phyloP scores from a whole-genome alignment of 2,888 invertebrate genomes.

The Apodemia zela region DNA sequence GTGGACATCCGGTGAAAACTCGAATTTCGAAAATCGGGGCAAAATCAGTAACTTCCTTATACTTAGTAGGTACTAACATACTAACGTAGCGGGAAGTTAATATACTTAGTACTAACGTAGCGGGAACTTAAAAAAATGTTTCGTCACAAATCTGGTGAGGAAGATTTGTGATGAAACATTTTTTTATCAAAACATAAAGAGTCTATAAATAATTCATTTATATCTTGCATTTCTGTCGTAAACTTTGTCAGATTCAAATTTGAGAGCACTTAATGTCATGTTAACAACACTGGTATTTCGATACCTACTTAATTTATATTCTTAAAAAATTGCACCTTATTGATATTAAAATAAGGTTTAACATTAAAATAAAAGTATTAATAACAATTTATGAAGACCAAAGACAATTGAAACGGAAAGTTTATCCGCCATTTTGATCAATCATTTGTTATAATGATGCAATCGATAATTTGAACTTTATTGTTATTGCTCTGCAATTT shows the following conservation, averaged over 20 bases:
- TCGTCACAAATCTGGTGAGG: not conserved
- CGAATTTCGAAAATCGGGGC: too few species aligned
- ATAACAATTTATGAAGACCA: not conserved
- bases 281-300: slow-evolving; percentile 31
- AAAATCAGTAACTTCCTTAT: too few species aligned
- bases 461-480: not conserved
- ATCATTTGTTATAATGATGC: not conserved
- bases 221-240: not conserved
- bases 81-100: too few species aligned
- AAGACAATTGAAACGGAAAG: slow-evolving; percentile 6
- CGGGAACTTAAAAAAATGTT: too few species aligned
- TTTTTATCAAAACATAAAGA: too few species aligned
- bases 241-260: slow-evolving; percentile 34
- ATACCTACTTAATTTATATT: not conserved
- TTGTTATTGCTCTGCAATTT: not conserved
- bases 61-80: too few species aligned
- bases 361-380: not conserved
- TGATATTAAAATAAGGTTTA: not conserved
- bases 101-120: too few species aligned
- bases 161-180: too few species aligned
- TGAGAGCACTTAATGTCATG: slow-evolving; percentile 54
- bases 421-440: not conserved
- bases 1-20: too few species aligned
- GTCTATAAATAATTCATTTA: slow-evolving; percentile 3
- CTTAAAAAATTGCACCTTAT: not conserved